Evolutionary conservation across 2,888 invertebrate genomes (phyloP), one percentile per base, ranked within the genome.

Genomic region (Watsonalla binaria): DNA sequence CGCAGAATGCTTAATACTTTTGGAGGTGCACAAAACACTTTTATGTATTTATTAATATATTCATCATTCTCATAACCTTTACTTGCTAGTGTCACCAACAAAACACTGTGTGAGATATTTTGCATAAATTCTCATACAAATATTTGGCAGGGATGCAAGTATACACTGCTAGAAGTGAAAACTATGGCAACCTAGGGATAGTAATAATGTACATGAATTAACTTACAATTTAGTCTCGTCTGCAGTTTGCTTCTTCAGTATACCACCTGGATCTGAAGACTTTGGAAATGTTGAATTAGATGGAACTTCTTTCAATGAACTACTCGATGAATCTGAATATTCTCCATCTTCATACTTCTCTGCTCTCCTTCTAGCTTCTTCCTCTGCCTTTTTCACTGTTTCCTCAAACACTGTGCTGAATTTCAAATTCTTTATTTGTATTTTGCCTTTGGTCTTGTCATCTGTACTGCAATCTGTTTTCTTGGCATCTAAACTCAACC

Each of bases 401-500:
- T 93, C 93, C 66, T 93, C 93, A 80, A 93, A 94, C 15, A 94
- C 92, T 15, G 92, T 82, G 74, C 94, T 94, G 57, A 93, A 93
- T 69, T 94, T 95, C 11, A 94, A 81, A 75, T 94, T 93, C 74
- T 94, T 94, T 58, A 94, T 95, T 66, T 92, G 88, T 65, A 95
- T 95, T 84, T 93, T 94, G 48, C 86, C 79, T 66, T 92, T 91
- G 6, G 77, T 64, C 63, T 86, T 90, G 52, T 90, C 91, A 15
- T 91, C 90, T 2, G 65, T 37, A 51, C 59, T 60, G n/a, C 60
- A 33, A 15, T 84, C 82, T 56, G 60, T 54, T 61, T 72, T 76
- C 52, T 80, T 85, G 61, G 64, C 73, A n/a, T 83, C 82, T 52
- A 74, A 54, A 60, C 81, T 84, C 5, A 70, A 61, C n/a, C 77